These are phyloP conservation scores for Halotydeus destructor DNA, from an alignment of 1,140 invertebrate genomes.

Conservation along the genomic window DNA sequence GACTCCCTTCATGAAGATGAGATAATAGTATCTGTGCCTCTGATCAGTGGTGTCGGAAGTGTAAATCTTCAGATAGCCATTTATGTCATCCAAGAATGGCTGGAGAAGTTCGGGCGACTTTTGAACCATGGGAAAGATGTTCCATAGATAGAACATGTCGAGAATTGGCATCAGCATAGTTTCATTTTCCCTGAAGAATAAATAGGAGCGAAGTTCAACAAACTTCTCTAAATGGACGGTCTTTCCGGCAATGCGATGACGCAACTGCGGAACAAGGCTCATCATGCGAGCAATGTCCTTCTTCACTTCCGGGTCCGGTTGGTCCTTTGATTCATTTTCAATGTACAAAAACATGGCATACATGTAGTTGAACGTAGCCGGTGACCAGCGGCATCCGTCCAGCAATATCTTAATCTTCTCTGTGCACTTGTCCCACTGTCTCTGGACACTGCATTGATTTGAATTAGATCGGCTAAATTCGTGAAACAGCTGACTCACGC, in stretches of 20 bases:
- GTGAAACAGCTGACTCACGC: too few species aligned
- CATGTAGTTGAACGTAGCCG: slow-evolving; percentile 70
- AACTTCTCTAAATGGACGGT: slow-evolving; percentile 93
- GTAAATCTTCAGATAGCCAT: slow-evolving; percentile 19
- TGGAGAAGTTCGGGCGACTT: slow-evolving; percentile 8
- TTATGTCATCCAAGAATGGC: slow-evolving; percentile 4
- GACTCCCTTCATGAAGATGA: neutral
- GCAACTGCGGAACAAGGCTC: slow-evolving; percentile 52
- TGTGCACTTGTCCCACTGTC: too few species aligned
- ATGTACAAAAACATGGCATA: slow-evolving; percentile 54
- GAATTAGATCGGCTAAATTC: too few species aligned
- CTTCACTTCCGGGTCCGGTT: slow-evolving; percentile 26
- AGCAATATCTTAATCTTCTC: slow-evolving; percentile 42
- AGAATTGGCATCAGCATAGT: slow-evolving; percentile 46
- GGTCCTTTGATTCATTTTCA: slow-evolving; percentile 20
- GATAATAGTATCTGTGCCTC: neutral
- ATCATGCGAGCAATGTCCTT: slow-evolving; percentile 20
- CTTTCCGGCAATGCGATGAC: slow-evolving; percentile 80
- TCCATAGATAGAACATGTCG: slow-evolving; percentile 84
- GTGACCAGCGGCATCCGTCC: slow-evolving; percentile 66
- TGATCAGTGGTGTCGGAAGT: neutral
- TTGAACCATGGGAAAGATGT: slow-evolving; percentile 39
- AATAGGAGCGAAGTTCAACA: slow-evolving; percentile 54
- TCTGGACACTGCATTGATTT: too few species aligned
- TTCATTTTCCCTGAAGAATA: slow-evolving; percentile 51